Base-by-base conservation (phyloP, 2,797 vertebrate genomes). In the Hyperoplus immaculatus region DNA sequence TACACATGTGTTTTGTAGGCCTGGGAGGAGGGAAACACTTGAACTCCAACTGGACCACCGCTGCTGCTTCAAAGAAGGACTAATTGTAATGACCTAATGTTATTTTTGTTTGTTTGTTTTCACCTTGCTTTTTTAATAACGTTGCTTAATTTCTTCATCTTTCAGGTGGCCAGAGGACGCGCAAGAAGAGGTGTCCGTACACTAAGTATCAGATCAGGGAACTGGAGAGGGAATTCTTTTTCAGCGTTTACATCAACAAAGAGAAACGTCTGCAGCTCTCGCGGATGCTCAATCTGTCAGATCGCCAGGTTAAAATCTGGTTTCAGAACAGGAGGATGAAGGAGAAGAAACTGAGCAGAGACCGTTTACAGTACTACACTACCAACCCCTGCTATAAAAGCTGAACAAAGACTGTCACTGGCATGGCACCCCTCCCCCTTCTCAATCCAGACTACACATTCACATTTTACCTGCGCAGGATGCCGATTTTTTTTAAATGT, bases 321-420 rank as follows among this genome's bases (percentile, higher is more conserved):
- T 99, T 99, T 94, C 98, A 99, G 86, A 99, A 99, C 94, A 96
- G 98, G 92, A 96, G 98, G 87, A 99, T 99, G 98, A 99, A 99
- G 94, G 98, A 99, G 95, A 99, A 99, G 97, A 99, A 99, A 93
- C 95, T 99, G 90, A 99, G 98, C 96, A 98, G 98, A 93, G 98
- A 99, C 96, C 97, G 98, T 91, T 96, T 99, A 96, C 98, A 99
- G 86, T 99, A 99, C 93, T 99, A 98, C 90, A 97, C 97, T 29
- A 96, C 97, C 80, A 99, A 97, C 90, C 97, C 42, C 95, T 99
- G 91, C 96, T 99, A 92, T 99, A 97, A 94, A 94, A 87, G 66
- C 67, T 80, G 69, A 82, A 87, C 84, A 84, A 74, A 89, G 86
- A 90, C 90, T 81, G 78, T 58, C 61, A 54, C 50, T 72, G 77